Conservation (phyloP, 2,888 invertebrate genomes). For the Teleiodes luculella region DNA sequence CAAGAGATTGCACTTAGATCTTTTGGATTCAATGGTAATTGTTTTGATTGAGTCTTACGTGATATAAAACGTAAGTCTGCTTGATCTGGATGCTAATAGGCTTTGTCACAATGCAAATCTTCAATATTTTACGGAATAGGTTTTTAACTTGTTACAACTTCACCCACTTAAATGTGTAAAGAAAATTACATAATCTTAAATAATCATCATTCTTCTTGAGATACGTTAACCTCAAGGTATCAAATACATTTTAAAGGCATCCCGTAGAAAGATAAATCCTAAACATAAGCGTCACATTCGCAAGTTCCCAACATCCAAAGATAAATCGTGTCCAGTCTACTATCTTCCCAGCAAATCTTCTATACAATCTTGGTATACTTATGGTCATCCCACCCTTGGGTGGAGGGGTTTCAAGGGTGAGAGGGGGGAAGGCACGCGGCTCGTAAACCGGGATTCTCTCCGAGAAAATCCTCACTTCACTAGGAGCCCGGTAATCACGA, state of each 20-base stretch:
- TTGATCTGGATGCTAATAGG: too few relatives aligned
- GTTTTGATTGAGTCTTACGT: background rate
- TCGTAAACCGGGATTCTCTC: constrained; percentile 70
- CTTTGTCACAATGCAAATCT: too few relatives aligned
- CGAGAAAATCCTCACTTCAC: constrained; percentile 70
- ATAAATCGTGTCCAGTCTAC: constrained; percentile 16
- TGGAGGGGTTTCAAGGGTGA: constrained; percentile 20
- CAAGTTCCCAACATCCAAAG: constrained; percentile 8
- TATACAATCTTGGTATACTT: constrained; percentile 24
- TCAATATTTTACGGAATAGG: too few relatives aligned
- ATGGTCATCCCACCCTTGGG: constrained; percentile 43
- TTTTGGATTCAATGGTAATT: constrained; percentile 25
- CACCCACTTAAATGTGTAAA: background rate
- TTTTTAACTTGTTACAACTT: too few relatives aligned
- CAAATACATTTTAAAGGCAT: background rate
- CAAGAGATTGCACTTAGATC: constrained; percentile 31
- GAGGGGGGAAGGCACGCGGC: constrained; percentile 35
- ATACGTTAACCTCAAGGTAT: too few relatives aligned
- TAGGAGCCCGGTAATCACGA: constrained; percentile 64
- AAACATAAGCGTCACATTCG: background rate
- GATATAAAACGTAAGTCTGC: background rate
- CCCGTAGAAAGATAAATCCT: background rate
- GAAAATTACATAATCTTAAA: too few relatives aligned
- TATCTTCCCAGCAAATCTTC: constrained; percentile 16
- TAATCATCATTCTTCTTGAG: too few relatives aligned